Conservation (phyloP, 2,888 invertebrate genomes). For the Perizoma affinitatum region DNA sequence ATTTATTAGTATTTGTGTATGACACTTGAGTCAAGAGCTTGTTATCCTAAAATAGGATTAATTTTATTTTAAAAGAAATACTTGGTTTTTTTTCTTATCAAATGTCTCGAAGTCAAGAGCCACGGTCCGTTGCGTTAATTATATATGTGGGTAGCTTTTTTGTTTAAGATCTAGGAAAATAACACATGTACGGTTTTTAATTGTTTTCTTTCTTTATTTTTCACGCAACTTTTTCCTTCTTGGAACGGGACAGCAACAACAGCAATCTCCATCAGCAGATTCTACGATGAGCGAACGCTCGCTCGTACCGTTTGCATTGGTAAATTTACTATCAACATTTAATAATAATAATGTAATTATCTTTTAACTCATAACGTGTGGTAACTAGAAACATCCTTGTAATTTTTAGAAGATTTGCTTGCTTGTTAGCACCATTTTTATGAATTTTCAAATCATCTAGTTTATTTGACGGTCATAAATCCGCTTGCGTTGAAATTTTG, state of each 20-base stretch:
- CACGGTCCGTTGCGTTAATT: not conserved
- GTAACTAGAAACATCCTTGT: constrained; percentile 37
- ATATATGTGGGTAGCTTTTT: not conserved
- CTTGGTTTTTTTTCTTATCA: too few species aligned
- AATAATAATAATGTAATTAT: constrained; percentile 78
- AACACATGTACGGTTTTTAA: constrained; percentile 16
- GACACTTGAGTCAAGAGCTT: constrained; percentile 60
- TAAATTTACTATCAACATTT: constrained; percentile 78
- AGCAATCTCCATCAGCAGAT: constrained; percentile 81
- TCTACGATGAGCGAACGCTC: constrained; percentile 83
- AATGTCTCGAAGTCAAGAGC: too few species aligned
- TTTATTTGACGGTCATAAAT: too few species aligned
- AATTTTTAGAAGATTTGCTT: constrained; percentile 21
- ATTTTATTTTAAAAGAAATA: not conserved
- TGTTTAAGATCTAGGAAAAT: too few species aligned
- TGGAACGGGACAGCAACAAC: constrained; percentile 72
- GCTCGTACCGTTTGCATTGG: constrained; percentile 80
- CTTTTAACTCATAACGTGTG: constrained; percentile 48
- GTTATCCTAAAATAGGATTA: constrained; percentile 40
- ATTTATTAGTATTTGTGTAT: constrained; percentile 73
- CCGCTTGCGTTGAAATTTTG: too few species aligned
- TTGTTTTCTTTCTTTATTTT: constrained; percentile 59
- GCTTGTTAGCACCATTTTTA: constrained; percentile 4
- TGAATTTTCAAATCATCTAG: too few species aligned
- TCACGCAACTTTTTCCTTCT: constrained; percentile 55